Conservation (phyloP, 2,888 invertebrate genomes). For the Microctonus aethiopoides region DNA sequence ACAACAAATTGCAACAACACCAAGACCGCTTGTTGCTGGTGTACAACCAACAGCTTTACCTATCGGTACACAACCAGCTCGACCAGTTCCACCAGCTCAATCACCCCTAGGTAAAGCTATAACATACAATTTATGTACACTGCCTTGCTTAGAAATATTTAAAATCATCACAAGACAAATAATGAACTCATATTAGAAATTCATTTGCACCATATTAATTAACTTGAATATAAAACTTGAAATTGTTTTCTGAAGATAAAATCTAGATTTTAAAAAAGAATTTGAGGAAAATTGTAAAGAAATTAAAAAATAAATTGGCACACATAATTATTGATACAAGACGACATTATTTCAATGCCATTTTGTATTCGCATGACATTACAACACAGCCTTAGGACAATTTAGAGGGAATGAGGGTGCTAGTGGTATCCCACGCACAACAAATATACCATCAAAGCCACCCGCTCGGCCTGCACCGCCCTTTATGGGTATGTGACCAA, state of each 20-base stretch:
- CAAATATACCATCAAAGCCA: constrained; percentile 64
- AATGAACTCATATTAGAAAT: neutral
- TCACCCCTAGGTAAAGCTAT: constrained; percentile 48
- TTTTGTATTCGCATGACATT: constrained; percentile 51
- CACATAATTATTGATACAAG: constrained; percentile 3
- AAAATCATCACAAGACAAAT: constrained; percentile 2
- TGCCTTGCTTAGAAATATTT: neutral
- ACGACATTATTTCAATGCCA: constrained; percentile 21
- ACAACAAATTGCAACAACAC: constrained; percentile 34
- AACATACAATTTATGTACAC: neutral
- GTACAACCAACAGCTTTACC: constrained; percentile 46
- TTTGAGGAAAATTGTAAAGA: neutral
- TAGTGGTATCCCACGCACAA: constrained; percentile 60
- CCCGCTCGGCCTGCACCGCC: constrained; percentile 66
- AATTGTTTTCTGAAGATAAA: neutral
- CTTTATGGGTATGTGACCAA: constrained; percentile 63
- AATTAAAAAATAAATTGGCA: neutral
- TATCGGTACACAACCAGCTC: constrained; percentile 46
- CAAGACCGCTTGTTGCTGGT: constrained; percentile 47
- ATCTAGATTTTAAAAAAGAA: no score
- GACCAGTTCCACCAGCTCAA: constrained; percentile 52
- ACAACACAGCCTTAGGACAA: constrained; percentile 63
- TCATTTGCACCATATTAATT: neutral
- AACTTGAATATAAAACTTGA: no score
- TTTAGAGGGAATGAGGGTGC: constrained; percentile 61